phyloP scores from a whole-genome alignment of 2,797 vertebrate species.

The Crocidura indochinensis region DNA sequence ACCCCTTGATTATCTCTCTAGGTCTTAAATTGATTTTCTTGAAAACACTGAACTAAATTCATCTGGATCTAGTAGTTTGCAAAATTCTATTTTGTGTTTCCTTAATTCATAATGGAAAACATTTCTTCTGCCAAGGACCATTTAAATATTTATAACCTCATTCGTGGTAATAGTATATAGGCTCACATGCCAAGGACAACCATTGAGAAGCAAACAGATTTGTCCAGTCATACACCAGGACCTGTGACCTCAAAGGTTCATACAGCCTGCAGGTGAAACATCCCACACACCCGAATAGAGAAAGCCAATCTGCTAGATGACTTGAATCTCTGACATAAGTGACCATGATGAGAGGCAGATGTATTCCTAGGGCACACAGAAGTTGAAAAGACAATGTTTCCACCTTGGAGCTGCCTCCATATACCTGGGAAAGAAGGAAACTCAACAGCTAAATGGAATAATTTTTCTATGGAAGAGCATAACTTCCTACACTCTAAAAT shows the following conservation, averaged over 20 bases:
- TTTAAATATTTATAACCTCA: no score
- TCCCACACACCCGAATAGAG: neutral
- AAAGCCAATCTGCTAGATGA: neutral
- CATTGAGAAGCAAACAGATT: no score
- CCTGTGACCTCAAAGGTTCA: no score
- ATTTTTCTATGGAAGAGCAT: neutral
- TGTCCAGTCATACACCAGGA: no score
- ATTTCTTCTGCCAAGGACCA: no score
- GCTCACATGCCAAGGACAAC: no score
- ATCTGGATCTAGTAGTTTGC: neutral
- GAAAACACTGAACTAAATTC: conserved; percentile 5
- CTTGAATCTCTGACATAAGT: neutral
- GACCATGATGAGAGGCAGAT: neutral
- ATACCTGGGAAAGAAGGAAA: neutral
- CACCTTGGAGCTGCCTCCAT: neutral
- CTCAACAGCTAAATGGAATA: neutral
- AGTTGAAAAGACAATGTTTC: neutral
- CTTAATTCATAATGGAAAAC: neutral
- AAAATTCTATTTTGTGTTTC: neutral
- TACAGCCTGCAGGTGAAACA: no score
- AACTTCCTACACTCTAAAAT: neutral
- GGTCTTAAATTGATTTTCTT: neutral
- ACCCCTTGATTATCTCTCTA: no score
- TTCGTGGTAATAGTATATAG: no score
- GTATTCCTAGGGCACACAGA: neutral